Evolutionary conservation across 1,140 invertebrate genomes (phyloP).

Genomic region (Cardiocondyla obscurior): DNA sequence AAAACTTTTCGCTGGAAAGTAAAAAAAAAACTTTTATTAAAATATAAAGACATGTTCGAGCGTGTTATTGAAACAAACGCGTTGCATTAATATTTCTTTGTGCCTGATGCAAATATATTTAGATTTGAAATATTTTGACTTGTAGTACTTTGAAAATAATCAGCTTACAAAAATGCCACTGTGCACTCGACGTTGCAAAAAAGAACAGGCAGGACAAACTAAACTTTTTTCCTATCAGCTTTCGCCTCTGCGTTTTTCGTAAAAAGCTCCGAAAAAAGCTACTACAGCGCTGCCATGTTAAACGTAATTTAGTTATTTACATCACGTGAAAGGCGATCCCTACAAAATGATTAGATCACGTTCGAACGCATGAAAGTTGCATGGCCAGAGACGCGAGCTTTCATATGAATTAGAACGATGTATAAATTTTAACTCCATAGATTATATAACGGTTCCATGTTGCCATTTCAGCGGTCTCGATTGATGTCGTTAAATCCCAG

Average conservation of each 20-base stretch:
- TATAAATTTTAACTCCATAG: constrained; percentile 41
- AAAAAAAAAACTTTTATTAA: background rate
- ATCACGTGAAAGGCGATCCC: constrained; percentile 47
- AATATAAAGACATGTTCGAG: background rate
- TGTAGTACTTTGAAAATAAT: constrained; percentile 43
- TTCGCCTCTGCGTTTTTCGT: constrained; percentile 34
- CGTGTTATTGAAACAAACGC: background rate
- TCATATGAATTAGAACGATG: constrained; percentile 48
- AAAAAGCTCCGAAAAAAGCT: constrained; percentile 48
- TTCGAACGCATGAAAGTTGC: constrained; percentile 30
- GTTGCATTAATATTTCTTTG: background rate
- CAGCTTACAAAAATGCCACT: constrained; percentile 30
- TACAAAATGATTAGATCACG: constrained; percentile 55
- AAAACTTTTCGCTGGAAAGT: background rate
- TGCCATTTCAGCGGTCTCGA: constrained; percentile 30
- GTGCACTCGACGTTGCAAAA: constrained; percentile 24
- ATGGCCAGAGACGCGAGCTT: constrained; percentile 24
- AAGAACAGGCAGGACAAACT: constrained; percentile 8
- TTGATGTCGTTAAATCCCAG: constrained; percentile 44
- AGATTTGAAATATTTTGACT: constrained; percentile 30
- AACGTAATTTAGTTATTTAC: constrained; percentile 52
- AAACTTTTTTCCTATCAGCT: constrained; percentile 49
- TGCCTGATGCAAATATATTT: constrained; percentile 1
- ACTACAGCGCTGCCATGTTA: constrained; percentile 4
- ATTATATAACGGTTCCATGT: constrained; percentile 35